Evolutionary conservation across 2,888 invertebrate genomes (phyloP), one percentile per base, ranked within the genome.

Genomic region (Orthosia incerta): DNA sequence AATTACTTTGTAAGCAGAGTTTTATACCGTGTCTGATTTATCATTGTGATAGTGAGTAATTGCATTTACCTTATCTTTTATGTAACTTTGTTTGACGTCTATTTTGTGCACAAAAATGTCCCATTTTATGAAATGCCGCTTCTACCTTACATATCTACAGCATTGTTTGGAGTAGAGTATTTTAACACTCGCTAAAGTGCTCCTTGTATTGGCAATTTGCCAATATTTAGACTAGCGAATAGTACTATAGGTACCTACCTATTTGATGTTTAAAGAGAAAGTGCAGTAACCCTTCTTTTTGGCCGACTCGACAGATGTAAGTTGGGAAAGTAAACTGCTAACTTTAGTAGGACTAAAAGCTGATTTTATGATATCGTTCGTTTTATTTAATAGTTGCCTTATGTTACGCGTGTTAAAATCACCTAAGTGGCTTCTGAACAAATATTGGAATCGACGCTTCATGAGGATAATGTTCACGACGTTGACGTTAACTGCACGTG

Each of bases 21-120:
- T 69, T 82, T 69, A 46, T 56, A 46, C 46, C 66, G 55, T 78
- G 57, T 61, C 79, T 59, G 48, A 76, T 59, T 69, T 70, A 59
- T 71, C 63, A 55, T 62, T 39, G 59, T 74, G 71, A 78, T 79
- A 69, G 79, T 79, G 76, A 81, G 81, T 87, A 84, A 79, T 66
- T 68, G 71, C 66, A 62, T 66, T 71, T 57, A 60, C 59, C 39
- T 69, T 75, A 75, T 68, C 71, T 76, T 60, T 70, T 74, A 70
- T 64, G 65, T 69, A 51, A 71, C 51, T 61, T 77, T 70, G 57
- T 75, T 72, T 62, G 48, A 64, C 64, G 74, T 74, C 26, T 63
- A 65, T 71, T 73, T 74, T 74, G 16, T 60, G 45, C 65, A 78
- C 18, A 46, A 50, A 67, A n/a, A 5, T 63, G n/a, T 9, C 50